Conservation (phyloP, 2,888 invertebrate species). For the Idaea aversata region DNA sequence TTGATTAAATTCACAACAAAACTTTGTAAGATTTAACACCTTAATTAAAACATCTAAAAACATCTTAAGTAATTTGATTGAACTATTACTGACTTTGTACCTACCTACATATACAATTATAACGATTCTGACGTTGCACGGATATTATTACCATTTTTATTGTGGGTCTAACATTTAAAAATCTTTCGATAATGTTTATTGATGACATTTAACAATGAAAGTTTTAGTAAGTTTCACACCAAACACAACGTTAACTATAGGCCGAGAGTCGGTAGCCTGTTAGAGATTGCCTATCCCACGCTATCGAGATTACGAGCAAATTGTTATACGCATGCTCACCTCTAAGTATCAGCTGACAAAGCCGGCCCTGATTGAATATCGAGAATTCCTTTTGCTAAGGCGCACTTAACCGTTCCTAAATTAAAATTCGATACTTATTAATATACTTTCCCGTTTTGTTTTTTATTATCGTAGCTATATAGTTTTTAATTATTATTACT, state of each 20-base stretch:
- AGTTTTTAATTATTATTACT: not conserved
- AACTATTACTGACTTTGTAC: too few species aligned
- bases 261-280: conserved; percentile 45
- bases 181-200: too few species aligned
- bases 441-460: conserved; percentile 1
- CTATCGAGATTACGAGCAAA: conserved; percentile 61
- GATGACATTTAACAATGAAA: too few species aligned
- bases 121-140: too few species aligned
- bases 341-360: conserved; percentile 53
- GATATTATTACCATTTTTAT: too few species aligned
- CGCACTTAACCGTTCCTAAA: conserved; percentile 10
- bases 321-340: conserved; percentile 67
- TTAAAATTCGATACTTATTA: conserved; percentile 11
- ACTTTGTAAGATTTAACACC: conserved; percentile 36
- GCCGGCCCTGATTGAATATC: conserved; percentile 52
- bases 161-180: too few species aligned
- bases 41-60: too few species aligned
- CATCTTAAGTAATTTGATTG: too few species aligned
- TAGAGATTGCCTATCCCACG: conserved; percentile 58
- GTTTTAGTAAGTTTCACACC: not conserved
- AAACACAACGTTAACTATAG: not conserved
- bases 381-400: conserved; percentile 17
- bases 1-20: conserved; percentile 15
- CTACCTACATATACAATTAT: too few species aligned
- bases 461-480: not conserved